Base-by-base conservation (phyloP, 2,888 invertebrate genomes). In the Nephrotoma flavescens region DNA sequence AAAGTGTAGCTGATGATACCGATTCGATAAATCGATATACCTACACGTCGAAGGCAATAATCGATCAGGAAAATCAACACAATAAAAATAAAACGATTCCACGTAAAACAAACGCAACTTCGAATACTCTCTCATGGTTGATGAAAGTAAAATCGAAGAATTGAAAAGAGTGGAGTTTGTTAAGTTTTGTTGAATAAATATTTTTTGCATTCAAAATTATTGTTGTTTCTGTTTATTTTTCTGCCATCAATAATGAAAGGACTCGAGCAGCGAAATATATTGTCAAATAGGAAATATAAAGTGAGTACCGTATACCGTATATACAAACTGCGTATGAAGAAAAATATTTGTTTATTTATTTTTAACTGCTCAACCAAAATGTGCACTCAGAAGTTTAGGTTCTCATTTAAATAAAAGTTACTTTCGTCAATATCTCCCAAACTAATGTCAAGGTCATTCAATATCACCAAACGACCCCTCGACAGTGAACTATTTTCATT, bases 81-180 rank as follows among this genome's bases (percentile, higher is more conserved):
- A 83, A 41, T 83, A 5, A 84, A 42, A 41, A 41, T 15, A 84
- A 15, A 42, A 84, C 42, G 15, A 84, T 15, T n/a, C 41, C 84
- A n/a, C 41, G 84, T 7, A 84, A 84, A 84, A 42, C 84, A 5
- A 42, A 42, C 9, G 42, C 42, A 15, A 84, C 84, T 6, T 84
- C 84, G 42, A 84, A 84, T 42, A 84, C 84, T 3, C 84, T 84
- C n/a, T 84, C 84, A 42, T 84, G 84, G 84, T 42, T 84, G 84
- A 84, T 84, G 84, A 84, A 84, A 42, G 84, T 84, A n/a, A 84
- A 84, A 84, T 84, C 84, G 42, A 84, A 71, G 71, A 71, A 31
- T 71, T 71, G 31, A 71, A 71, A 71, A 71, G 9, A 19, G 19
- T 47, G 3, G 31, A 7, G 19, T 47, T 71, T 71, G 52, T 31